Evolutionary conservation across 92 coral and sea anemone genomes (phyloP), one percentile per base, ranked within the genome.

Genomic region (Zoanthus sociatus): DNA sequence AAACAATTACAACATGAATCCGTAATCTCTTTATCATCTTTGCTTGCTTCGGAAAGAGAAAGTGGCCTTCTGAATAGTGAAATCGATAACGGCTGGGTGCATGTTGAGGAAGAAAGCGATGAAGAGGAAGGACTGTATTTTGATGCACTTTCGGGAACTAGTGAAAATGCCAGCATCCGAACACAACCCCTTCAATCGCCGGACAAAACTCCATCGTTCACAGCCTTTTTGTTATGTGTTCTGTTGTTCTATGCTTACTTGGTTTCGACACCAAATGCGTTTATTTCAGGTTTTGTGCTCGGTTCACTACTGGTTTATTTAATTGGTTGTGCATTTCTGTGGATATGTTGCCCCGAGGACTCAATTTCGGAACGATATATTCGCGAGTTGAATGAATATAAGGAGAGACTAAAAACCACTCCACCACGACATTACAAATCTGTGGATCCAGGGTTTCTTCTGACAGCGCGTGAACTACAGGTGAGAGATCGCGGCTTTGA

Each of bases 311-410:
- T 94, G 21, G 90, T 81, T 70, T 97, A 93, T 86, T 92, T 97
- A 42, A 78, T 86, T 8, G 98, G 98, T 0, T 97, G 98, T 76
- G 91, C 92, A 12, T 88, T 97, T 82, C 91, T 97, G 60, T 91
- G 95, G 97, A 86, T 97, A 44, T 89, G 94, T 30, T 93, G 98
- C 32, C 99, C 99, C 8, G 98, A 95, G 77, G 98, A 94, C 79
- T 90, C 98, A 8, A 74, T 87, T 11, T 95, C 94, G n/a, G 97
- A 97, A 63, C 88, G 97, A 15, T 97, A 92, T 79, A 86, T 92
- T 30, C 89, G 95, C 13, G 99, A 95, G 71, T 78, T 97, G 37
- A 58, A 77, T 77, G 98, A 92, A 77, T 94, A 95, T 85, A 92
- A 92, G 78, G 84, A 90, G 18, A 88, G 91, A 66, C 45, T 93